Percentiles rank a stretch among this genome's conserved stretches.
Evolutionary conservation across 2,888 invertebrate genomes (phyloP).

Genomic region (Macaria notata): DNA sequence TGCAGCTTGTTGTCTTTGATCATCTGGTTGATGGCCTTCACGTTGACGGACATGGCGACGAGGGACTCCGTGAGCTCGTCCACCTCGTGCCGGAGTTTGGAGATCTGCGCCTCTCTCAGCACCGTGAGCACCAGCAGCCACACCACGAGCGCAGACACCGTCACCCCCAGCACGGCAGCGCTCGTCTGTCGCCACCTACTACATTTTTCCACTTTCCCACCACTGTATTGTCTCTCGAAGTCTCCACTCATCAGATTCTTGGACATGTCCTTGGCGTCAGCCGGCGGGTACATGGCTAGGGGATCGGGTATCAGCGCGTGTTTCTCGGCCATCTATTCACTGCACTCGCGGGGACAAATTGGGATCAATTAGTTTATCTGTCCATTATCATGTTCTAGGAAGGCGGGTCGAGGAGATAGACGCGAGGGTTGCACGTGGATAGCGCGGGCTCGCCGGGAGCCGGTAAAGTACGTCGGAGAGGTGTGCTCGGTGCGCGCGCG

Average conservation of each 20-base stretch:
- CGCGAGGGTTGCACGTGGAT: slow-evolving; percentile 35
- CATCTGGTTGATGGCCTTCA: slow-evolving; percentile 64
- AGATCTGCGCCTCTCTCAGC: slow-evolving; percentile 63
- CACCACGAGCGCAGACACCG: slow-evolving; percentile 41
- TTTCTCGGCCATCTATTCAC: slow-evolving; percentile 70
- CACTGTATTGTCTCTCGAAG: slow-evolving; percentile 66
- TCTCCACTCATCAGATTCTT: slow-evolving; percentile 75
- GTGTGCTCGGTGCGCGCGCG: slow-evolving; percentile 36
- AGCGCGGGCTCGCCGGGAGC: slow-evolving; percentile 54
- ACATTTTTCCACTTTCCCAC: slow-evolving; percentile 51
- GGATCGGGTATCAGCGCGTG: slow-evolving; percentile 65
- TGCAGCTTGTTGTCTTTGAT: slow-evolving; percentile 59
- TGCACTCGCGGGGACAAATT: slow-evolving; percentile 53
- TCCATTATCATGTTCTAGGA: slow-evolving; percentile 62
- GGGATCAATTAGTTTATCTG: slow-evolving; percentile 57
- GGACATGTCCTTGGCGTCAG: slow-evolving; percentile 66
- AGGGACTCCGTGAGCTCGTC: slow-evolving; percentile 66
- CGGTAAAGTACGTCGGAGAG: slow-evolving; percentile 36
- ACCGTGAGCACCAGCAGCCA: slow-evolving; percentile 64
- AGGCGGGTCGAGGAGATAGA: slow-evolving; percentile 39
- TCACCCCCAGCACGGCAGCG: slow-evolving; percentile 42
- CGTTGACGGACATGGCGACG: slow-evolving; percentile 61
- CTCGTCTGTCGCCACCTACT: slow-evolving; percentile 50
- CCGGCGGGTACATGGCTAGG: slow-evolving; percentile 64
- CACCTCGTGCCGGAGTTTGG: slow-evolving; percentile 59